Evolutionary conservation across 2,888 invertebrate genomes (phyloP), one percentile per base, ranked within the genome.

Genomic region (Chalcis sispes): DNA sequence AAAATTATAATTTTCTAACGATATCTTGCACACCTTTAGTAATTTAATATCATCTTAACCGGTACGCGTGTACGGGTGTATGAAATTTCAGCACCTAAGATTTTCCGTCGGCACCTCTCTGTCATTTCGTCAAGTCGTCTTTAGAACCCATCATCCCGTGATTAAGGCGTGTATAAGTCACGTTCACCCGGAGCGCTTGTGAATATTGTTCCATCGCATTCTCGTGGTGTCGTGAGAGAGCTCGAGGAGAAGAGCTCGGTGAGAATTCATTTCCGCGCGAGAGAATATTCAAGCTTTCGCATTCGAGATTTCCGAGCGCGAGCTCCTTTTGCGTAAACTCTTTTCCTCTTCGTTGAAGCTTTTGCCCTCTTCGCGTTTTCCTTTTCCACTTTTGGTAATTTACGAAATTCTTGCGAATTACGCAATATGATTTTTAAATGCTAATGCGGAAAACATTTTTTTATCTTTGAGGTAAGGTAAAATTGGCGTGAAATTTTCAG

Each of bases 181-280:
- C 27, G 42, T 20, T 29, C 25, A 0, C 29, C 7, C 10, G 8
- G 8, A 23, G 2, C 25, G 1, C 25, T 15, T n/a, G 3, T 29
- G 56, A 71, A 62, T 71, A 61, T 71, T 71, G 61, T 71, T 62
- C 61, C 25, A 5, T 42, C 25, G 32, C 72, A 36, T 58, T 58
- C 48, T 48, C 27, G 40, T n/a, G 23, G 25, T 40, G 61, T 61
- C 8, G 25, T 25, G 32, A 20, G 40, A 15, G 40, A 42, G 23
- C 27, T 54, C n/a, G n/a, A n/a, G n/a, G n/a, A n/a, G n/a, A n/a
- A n/a, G n/a, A n/a, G n/a, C n/a, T n/a, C n/a, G n/a, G n/a, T n/a
- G 67, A 62, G 36, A 74, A 74, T 66, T 67, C 67, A 59, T 67
- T 74, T 67, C 36, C 54, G 52, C 29, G 23, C 61, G 67, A 25